These are phyloP conservation scores for Anniella stebbinsi DNA, from an alignment of 2,797 vertebrate species.

Conservation along the genomic window DNA sequence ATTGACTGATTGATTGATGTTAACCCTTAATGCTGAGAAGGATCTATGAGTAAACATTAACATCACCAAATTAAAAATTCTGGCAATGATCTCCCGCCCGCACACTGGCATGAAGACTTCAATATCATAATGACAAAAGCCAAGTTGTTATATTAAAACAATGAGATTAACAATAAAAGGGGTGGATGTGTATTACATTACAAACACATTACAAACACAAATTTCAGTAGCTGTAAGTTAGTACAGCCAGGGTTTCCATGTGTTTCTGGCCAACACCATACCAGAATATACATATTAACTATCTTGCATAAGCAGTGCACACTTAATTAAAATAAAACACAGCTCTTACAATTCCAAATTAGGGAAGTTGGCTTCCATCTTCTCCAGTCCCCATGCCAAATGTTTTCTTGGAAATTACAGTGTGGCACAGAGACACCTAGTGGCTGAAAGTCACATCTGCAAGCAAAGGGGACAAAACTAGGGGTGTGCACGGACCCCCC, in stretches of 20 bases:
- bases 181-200: neutral
- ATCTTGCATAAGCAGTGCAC: neutral
- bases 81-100: no score
- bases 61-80: neutral
- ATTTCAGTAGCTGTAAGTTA: neutral
- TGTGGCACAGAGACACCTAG: slow-evolving; percentile 17
- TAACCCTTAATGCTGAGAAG: neutral
- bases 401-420: neutral
- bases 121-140: neutral
- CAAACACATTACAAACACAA: neutral
- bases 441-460: neutral
- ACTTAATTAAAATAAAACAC: neutral
- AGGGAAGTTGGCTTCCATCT: neutral
- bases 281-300: neutral
- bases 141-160: neutral
- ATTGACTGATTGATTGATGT: no score
- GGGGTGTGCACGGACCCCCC: no score
- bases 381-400: neutral
- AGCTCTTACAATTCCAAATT: neutral
- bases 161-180: neutral
- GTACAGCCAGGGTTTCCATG: neutral
- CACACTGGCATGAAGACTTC: neutral
- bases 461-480: no score
- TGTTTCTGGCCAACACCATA: neutral
- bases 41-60: neutral